Evolutionary conservation across 92 coral and sea anemone species (phyloP), one percentile per base, ranked within the genome.

Genomic region (Heteractis magnifica): DNA sequence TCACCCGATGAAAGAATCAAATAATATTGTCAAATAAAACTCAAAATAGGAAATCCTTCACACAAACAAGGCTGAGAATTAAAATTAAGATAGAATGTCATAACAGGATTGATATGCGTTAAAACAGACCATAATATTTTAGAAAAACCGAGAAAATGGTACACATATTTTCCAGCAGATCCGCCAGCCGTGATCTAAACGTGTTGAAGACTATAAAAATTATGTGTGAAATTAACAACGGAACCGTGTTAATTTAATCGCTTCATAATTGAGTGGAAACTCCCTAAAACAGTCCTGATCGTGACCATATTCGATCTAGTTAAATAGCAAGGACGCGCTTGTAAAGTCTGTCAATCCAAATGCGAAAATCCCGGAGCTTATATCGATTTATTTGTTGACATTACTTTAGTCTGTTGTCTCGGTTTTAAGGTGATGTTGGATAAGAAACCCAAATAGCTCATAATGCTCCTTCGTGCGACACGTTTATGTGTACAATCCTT

Each of bases 371-470:
- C 56, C 20, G 6, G 71, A 78, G 18, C 52, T 59, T 49, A 78
- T 56, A 78, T 62, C 52, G 49, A 78, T 78, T 56, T 26, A 50
- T 81, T 81, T 81, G 77, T 81, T 68, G 84, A 60, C 56, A n/a
- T 68, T 60, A 62, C 49, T 68, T 51, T 34, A 14, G 14, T 74
- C 78, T 51, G 52, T 74, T 51, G 78, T 74, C 56, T 52, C 75
- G 26, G 52, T 49, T 80, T 70, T 18, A 51, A 65, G 62, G 77
- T 59, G 84, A 65, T 81, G 84, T 71, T 65, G 59, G 84, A 81
- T 51, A 26, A 64, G 77, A 71, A 59, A 68, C 50, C 15, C 73
- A 70, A 80, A 62, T 10, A 68, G 13, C 73, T 68, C 49, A 23
- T 68, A 68, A 68, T 68, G 49, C 75, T 60, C 6, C 13, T 21